Percentiles rank a stretch among this genome's conserved stretches.
These are phyloP conservation scores for Enteromius afrohamiltoni DNA, from an alignment of 2,797 vertebrate genomes.

Conservation along the genomic window DNA sequence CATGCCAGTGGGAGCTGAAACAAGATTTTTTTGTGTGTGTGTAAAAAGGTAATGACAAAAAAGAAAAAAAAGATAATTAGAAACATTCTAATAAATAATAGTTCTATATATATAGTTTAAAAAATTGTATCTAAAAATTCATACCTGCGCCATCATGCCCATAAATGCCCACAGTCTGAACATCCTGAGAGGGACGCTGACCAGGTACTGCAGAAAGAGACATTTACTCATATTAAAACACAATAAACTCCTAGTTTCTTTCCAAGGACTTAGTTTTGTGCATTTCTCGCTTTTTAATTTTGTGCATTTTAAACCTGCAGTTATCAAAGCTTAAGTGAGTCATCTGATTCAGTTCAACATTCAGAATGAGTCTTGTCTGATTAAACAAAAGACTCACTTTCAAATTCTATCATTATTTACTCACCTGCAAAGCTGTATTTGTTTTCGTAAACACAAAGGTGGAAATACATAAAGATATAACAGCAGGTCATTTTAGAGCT, in stretches of 20 bases:
- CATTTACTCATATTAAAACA: constrained; percentile 4
- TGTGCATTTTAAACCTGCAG: not conserved
- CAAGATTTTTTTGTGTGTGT: not conserved
- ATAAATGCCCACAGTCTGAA: constrained; percentile 92
- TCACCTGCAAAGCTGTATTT: not conserved
- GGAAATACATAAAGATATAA: not conserved
- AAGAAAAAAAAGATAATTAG: not conserved
- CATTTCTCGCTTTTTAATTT: not conserved
- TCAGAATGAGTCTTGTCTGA: not conserved
- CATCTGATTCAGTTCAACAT: not conserved
- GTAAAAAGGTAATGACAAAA: not conserved
- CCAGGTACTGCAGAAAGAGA: constrained; percentile 80
- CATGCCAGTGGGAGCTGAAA: constrained; percentile 88
- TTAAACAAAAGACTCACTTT: not conserved
- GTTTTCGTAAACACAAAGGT: not conserved
- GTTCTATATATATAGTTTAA: no score
- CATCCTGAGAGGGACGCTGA: constrained; percentile 92
- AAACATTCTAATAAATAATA: not conserved
- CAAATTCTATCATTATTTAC: not conserved
- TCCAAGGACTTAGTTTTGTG: not conserved
- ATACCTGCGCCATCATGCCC: constrained; percentile 94
- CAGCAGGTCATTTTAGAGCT: not conserved
- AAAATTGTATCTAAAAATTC: constrained; percentile 33
- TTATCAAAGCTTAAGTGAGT: not conserved
- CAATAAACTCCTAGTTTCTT: not conserved